Conservation (phyloP, 2,797 vertebrate genomes). For the Schizopygopsis pylzovi region DNA sequence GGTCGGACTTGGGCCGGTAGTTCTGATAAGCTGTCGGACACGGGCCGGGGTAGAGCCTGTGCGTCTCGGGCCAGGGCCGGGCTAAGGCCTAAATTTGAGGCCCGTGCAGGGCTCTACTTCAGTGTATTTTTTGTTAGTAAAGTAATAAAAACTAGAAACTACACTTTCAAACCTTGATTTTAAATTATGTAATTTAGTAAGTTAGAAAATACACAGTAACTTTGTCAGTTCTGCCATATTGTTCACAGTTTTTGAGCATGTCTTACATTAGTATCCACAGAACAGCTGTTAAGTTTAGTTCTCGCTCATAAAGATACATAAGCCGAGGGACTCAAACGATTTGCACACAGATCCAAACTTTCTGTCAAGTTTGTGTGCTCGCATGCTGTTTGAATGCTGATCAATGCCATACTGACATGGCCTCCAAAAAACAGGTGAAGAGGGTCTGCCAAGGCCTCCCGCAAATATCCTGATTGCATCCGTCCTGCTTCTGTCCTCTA, state of each 20-base stretch:
- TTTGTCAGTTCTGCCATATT: not conserved
- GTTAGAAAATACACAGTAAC: not conserved
- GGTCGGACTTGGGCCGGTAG: too few species aligned
- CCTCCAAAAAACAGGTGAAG: constrained; percentile 2
- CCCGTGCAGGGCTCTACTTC: too few species aligned
- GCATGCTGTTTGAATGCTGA: constrained; percentile 35
- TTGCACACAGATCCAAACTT: not conserved
- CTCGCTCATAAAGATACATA: constrained; percentile 12
- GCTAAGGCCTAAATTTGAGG: too few species aligned
- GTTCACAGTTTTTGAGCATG: not conserved
- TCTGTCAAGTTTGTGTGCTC: constrained; percentile 16
- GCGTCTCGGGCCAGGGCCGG: too few species aligned
- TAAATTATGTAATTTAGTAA: not conserved
- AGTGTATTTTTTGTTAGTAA: not conserved
- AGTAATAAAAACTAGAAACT: not conserved
- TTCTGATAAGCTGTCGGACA: too few species aligned
- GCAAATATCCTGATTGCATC: constrained; percentile 31
- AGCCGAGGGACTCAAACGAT: not conserved
- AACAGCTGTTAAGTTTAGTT: not conserved
- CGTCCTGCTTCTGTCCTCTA: constrained; percentile 18
- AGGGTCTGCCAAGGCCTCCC: constrained; percentile 3
- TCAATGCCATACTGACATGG: not conserved
- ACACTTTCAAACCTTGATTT: not conserved
- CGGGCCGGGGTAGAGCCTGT: too few species aligned
- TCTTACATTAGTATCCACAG: not conserved